These are phyloP conservation scores for Argya squamiceps DNA, from an alignment of 2,797 vertebrate species.

Conservation along the genomic window DNA sequence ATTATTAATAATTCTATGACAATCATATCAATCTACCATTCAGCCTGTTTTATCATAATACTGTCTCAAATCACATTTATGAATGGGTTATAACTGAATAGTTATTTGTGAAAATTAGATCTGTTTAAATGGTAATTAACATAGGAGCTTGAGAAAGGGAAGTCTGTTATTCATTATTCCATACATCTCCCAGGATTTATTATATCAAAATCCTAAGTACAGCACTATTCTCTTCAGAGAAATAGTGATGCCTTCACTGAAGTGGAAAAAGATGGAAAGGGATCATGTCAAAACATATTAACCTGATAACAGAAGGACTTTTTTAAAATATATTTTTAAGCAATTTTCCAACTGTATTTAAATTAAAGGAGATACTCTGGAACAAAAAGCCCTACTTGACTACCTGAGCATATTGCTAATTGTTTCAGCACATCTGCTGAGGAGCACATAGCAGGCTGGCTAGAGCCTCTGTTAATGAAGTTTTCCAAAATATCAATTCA, in stretches of 20 bases:
- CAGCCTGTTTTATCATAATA: neutral
- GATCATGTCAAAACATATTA: neutral
- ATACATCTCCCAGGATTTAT: neutral
- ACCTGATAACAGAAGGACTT: neutral
- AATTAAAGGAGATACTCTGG: neutral
- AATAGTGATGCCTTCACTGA: neutral
- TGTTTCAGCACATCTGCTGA: conserved; percentile 19
- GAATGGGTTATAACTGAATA: neutral
- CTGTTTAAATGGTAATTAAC: conserved; percentile 21
- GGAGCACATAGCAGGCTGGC: neutral
- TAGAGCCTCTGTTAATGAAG: neutral
- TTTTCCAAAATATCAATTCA: neutral
- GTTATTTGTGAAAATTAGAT: conserved; percentile 10
- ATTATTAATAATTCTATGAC: neutral
- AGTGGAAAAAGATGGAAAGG: neutral
- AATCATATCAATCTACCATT: neutral
- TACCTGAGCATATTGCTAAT: conserved; percentile 23
- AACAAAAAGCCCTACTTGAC: neutral
- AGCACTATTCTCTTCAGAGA: neutral
- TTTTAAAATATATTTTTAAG: neutral
- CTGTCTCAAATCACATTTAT: neutral
- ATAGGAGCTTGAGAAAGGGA: neutral
- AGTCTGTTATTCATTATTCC: neutral
- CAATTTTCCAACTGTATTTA: neutral
- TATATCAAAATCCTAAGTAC: neutral